phyloP scores from a whole-genome alignment of 2,888 invertebrate genomes.

The Melieria crassipennis region DNA sequence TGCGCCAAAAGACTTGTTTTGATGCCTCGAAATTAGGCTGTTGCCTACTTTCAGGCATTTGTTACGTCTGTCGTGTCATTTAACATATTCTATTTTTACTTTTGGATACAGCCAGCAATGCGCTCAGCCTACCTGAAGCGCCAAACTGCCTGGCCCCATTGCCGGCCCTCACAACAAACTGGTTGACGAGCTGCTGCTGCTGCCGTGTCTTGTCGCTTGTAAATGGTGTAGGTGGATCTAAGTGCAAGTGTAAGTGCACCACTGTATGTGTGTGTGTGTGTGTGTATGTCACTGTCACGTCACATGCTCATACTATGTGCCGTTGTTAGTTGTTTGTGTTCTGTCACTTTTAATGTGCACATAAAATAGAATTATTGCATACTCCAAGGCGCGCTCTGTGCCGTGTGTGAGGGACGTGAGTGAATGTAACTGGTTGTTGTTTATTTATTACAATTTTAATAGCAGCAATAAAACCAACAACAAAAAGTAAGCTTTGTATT shows the following conservation, averaged over 20 bases:
- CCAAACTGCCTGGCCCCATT: no score
- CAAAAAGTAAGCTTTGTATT: no score
- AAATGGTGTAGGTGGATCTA: background rate
- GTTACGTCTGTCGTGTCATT: slow-evolving; percentile 25
- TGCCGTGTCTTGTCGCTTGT: background rate
- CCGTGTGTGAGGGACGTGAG: no score
- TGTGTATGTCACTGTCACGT: background rate
- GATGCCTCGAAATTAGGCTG: slow-evolving; percentile 15
- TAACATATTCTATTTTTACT: slow-evolving; percentile 17
- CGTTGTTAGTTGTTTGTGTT: slow-evolving; percentile 16
- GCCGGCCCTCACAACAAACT: no score
- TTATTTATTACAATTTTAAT: no score
- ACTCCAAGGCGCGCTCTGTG: slow-evolving; percentile 14
- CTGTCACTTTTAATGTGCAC: slow-evolving; percentile 38
- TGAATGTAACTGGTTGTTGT: no score
- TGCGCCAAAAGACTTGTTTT: slow-evolving; percentile 15
- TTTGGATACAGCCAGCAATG: background rate
- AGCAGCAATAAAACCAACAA: no score
- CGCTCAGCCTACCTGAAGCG: no score
- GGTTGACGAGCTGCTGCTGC: background rate
- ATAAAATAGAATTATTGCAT: slow-evolving; percentile 42
- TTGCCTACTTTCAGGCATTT: slow-evolving; percentile 34
- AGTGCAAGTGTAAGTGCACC: slow-evolving; percentile 6
- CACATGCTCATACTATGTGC: slow-evolving; percentile 3
- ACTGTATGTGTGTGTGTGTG: slow-evolving; percentile 3